Base-by-base conservation (phyloP, 2,888 invertebrate genomes). In the Polydrusus cervinus region DNA sequence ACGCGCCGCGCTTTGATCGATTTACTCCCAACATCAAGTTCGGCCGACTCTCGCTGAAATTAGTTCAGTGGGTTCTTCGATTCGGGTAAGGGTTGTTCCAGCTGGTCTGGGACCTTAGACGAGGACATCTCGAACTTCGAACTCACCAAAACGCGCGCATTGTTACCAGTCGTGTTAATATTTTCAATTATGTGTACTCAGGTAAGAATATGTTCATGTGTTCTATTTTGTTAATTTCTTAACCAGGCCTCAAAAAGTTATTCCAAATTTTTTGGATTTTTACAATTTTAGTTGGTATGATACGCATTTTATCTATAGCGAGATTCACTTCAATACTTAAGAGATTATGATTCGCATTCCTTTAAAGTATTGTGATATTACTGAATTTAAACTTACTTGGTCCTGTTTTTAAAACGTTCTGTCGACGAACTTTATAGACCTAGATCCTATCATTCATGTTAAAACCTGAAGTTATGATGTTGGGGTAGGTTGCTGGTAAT, bases 1-100 rank as follows among this genome's bases (percentile, higher is more conserved):
- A 72, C 72, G 72, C 72, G 72, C 57, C 66, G 71, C 53, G 38
- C 38, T 34, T 14, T 51, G 45, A 73, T 73, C 67, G 73, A 73
- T 72, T 71, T 60, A n/a, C 16, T 30, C 34, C 34, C 47, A 49
- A 66, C 73, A 62, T 72, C 47, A 72, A 66, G 72, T 72, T 72
- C 72, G 72, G 66, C 25, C 20, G 51, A 16, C 34, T 45, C 38
- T 67, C 60, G 66, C 43, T 62, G 64, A 49, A 68, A 61, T 61
- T 67, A 68, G 73, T 73, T 73, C 73, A 73, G 73, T 73, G 73
- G 73, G 73, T 73, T 66, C 61, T 20, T 34, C 47, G 45, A 49
- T 20, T 60, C 67, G 61, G 61, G 34, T n/a, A 62, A 61, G 67
- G 47, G 51, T 57, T 51, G 51, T 51, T 40, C 66, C 65, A 51